Base-by-base conservation (phyloP, 2,888 invertebrate genomes). In the Orthosia gothica region DNA sequence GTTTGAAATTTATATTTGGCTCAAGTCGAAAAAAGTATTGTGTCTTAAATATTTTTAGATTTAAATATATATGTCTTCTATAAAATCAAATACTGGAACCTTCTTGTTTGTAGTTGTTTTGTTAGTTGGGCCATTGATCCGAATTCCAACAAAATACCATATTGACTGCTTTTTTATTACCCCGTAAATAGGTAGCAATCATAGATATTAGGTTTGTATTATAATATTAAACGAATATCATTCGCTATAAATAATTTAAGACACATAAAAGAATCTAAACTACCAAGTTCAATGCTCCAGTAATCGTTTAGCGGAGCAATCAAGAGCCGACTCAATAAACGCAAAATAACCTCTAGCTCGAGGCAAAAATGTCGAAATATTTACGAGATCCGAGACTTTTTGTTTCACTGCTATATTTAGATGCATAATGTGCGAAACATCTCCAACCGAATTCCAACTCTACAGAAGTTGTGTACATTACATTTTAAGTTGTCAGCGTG, bases 311-410 rank as follows among this genome's bases (percentile, higher is more conserved):
- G 90, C 91, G 86, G 84, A 91, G 93, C 91, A 92, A 93, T 94
- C 91, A 92, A 91, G 88, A 92, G 90, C 89, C 90, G 88, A 90
- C 93, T 93, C 92, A 93, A 94, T 93, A 94, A 94, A 93, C 91
- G 92, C 92, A 92, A 93, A 94, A 94, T 92, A 94, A 94, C 93
- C 89, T 92, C 88, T 91, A 85, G 93, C 92, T 89, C 83, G 90
- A 89, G 89, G 93, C 92, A 91, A 93, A 94, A 93, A 93, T 94
- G 93, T 92, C 92, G 93, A 94, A 95, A 94, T 94, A 91, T 94
- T 95, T 94, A 95, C 92, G 91, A 93, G 93, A 90, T 91, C 89
- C 85, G 82, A 91, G 89, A 90, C 92, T 93, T 95, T 94, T 94
- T 94, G 92, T 92, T 92, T 92, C 89, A 88, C 82, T 89, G 88